Conservation (phyloP, 2,888 invertebrate species). For the Phytoseiulus persimilis region DNA sequence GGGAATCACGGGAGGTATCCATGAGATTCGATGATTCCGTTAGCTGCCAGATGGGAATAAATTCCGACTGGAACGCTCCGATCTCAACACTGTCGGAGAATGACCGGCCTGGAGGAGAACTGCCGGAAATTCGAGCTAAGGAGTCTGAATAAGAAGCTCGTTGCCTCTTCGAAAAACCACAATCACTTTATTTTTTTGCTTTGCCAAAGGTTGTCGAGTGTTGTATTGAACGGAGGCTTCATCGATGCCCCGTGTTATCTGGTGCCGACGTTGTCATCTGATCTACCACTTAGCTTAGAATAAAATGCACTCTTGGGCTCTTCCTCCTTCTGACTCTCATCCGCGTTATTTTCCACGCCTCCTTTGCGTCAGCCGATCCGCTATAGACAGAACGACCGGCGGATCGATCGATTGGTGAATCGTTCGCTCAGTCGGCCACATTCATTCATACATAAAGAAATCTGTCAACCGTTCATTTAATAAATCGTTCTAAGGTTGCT, state of each 20-base stretch:
- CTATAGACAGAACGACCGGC: neutral
- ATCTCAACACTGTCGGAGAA: too few species aligned
- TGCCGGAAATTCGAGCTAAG: too few species aligned
- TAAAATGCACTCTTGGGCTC: conserved; percentile 5
- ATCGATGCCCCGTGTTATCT: neutral
- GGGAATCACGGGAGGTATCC: too few species aligned
- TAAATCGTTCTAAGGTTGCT: neutral
- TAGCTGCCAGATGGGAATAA: too few species aligned
- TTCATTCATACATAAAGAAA: neutral
- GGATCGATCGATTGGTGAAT: neutral
- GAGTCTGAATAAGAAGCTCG: neutral
- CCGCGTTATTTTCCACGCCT: neutral
- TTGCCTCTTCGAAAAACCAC: neutral
- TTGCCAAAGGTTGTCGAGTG: neutral
- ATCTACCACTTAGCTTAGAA: neutral
- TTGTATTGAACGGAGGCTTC: neutral
- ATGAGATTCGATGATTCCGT: too few species aligned
- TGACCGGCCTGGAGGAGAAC: too few species aligned
- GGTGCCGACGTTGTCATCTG: neutral
- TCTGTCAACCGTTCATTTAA: neutral
- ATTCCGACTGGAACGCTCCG: too few species aligned
- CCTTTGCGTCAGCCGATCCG: neutral
- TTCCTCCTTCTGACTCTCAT: neutral
- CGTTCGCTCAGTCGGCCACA: neutral
- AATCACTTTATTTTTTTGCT: neutral